A percentile compares a stretch with the other conserved stretches of the same genome.
Evolutionary conservation across 2,113 vertebrate species (phyloP).

Genomic region (Tragelaphus buxtoni): DNA sequence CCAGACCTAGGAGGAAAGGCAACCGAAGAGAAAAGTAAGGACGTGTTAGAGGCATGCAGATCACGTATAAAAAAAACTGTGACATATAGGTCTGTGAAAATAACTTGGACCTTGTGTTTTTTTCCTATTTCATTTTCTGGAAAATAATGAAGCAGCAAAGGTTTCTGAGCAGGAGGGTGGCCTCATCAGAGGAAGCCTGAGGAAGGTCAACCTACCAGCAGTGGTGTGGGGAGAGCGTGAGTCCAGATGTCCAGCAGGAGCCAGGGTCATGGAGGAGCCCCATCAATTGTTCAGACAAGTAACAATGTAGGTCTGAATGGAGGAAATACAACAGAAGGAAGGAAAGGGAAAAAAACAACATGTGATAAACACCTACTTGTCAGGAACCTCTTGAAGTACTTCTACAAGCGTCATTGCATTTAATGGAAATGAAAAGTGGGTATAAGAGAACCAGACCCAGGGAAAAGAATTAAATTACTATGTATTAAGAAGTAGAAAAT

Average conservation of each 20-base stretch:
- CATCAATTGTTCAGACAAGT: not conserved
- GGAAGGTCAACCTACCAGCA: not conserved
- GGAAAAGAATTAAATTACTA: not conserved
- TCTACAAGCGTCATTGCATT: not conserved
- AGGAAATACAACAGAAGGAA: not conserved
- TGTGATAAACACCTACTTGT: not conserved
- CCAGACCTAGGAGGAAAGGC: not conserved
- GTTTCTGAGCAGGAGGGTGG: not conserved
- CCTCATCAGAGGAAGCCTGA: not conserved
- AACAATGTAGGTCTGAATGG: not conserved
- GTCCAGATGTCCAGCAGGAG: not conserved
- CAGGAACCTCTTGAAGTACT: not conserved
- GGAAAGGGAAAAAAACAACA: not conserved
- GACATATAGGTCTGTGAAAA: not conserved
- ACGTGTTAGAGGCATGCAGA: too few relatives aligned
- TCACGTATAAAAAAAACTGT: not conserved
- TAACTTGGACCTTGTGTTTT: not conserved
- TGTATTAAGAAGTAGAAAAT: not conserved
- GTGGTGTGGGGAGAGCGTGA: accelerated
- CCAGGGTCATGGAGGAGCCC: not conserved
- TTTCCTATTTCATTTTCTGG: not conserved
- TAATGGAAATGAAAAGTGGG: not conserved
- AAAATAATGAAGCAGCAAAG: not conserved
- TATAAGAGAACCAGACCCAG: not conserved
- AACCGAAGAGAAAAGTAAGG: not conserved